Base-by-base conservation (phyloP, 2,797 vertebrate species). In the Cottoperca gobio region DNA sequence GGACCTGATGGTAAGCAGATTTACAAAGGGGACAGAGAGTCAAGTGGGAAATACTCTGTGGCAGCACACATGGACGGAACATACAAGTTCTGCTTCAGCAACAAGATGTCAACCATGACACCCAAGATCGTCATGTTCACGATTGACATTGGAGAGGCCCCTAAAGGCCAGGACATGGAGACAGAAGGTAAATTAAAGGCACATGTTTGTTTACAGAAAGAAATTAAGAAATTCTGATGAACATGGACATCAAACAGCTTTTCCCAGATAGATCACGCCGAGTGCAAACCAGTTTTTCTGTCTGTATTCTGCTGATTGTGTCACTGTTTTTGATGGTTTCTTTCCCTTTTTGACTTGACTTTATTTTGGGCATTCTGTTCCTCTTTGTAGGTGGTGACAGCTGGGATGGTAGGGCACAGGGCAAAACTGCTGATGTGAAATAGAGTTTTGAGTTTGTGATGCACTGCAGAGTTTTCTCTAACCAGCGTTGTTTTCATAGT, bases 71-170 rank as follows among this genome's bases (percentile, higher is more conserved):
- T 99, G 97, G 98, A 99, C 31, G 98, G 98, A 50, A 97, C 95
- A 2, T 99, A 99, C 78, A 99, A 97, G 89, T 99, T 99, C 74
- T 99, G 98, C 92, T 99, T 99, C 89, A 99, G 98, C 93, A 99
- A 99, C 90, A 97, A 97, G 92, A 99, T 99, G 98, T 99, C 98
- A 52, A 99, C 98, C 66, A 99, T 99, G 98, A 99, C 98, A 11
- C 98, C 98, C 40, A 99, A 99, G 93, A 99, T 99, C 42, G 97
- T 99, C 81, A 99, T 99, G 98, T 99, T 99, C 95, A 99, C 98
- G 68, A 99, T 99, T 2, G 98, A 99, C 33, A 99, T 98, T 0
- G 98, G 98, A 79, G 98, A 99, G 87, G 97, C 98, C 26, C 98
- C 98, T 0, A 99, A 98, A 90, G 97, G 96, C 60, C 97, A 99